Conservation (phyloP, 2,113 vertebrate genomes). For the Haemorhous mexicanus region DNA sequence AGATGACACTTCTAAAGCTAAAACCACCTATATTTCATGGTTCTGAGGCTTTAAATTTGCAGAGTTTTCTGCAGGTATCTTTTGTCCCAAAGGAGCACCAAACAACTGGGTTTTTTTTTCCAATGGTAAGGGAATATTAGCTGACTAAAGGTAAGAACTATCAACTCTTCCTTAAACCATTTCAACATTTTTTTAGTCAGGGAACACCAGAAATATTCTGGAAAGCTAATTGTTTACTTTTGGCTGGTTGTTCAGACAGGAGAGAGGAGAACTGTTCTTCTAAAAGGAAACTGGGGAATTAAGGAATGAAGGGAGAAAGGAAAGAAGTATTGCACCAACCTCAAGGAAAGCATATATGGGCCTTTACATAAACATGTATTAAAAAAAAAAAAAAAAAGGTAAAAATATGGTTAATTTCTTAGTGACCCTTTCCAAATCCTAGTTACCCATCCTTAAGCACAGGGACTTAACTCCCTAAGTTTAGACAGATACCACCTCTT, state of each 20-base stretch:
- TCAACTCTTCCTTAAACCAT: background rate
- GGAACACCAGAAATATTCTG: background rate
- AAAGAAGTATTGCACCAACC: background rate
- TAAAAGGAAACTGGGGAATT: background rate
- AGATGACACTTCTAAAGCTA: background rate
- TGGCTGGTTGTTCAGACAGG: background rate
- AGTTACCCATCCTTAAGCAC: background rate
- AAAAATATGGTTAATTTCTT: background rate
- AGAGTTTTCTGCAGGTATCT: background rate
- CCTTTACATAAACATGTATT: accelerated
- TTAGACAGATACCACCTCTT: background rate
- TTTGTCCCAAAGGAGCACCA: background rate
- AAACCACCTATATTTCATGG: background rate
- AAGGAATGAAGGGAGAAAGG: background rate
- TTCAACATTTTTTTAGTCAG: background rate
- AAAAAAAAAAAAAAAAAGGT: background rate
- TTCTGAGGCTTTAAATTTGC: background rate
- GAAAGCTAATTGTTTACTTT: background rate
- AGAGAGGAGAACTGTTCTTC: background rate
- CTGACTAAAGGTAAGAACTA: background rate
- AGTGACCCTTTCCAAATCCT: background rate
- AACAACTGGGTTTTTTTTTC: background rate
- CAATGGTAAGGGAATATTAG: background rate
- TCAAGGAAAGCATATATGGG: background rate
- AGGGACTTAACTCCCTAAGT: background rate